Conservation (phyloP, 2,888 invertebrate genomes). For the Eudasyphora cyanicolor region DNA sequence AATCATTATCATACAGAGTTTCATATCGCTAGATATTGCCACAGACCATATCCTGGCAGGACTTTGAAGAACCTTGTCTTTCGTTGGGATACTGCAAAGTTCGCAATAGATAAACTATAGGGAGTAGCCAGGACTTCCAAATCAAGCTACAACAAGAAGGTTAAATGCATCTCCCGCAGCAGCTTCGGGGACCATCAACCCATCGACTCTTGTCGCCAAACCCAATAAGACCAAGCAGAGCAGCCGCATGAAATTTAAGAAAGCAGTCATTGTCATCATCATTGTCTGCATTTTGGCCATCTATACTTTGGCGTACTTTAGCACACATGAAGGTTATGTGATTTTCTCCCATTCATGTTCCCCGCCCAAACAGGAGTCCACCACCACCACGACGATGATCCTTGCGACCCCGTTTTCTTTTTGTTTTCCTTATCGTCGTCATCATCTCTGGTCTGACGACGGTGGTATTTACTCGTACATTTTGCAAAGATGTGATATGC, state of each 20-base stretch:
- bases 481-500: constrained; percentile 41
- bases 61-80: constrained; percentile 37
- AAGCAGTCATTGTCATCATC: constrained; percentile 48
- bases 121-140: not conserved
- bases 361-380: no score
- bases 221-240: not conserved
- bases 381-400: no score
- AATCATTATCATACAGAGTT: constrained; percentile 29
- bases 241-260: not conserved
- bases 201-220: not conserved
- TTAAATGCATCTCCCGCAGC: not conserved
- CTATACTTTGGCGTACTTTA: constrained; percentile 4
- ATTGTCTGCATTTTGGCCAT: constrained; percentile 47
- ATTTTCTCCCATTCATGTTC: not conserved
- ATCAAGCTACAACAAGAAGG: not conserved
- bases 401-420: not conserved
- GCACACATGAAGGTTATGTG: constrained; percentile 29
- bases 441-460: constrained; percentile 6
- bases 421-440: not conserved
- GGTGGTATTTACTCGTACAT: constrained; percentile 10
- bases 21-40: no score
- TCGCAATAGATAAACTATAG: not conserved
- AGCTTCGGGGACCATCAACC: not conserved
- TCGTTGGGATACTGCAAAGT: not conserved
- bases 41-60: not conserved